These are phyloP conservation scores for Nasonia oneida DNA, from an alignment of 2,888 invertebrate species.

Conservation along the genomic window DNA sequence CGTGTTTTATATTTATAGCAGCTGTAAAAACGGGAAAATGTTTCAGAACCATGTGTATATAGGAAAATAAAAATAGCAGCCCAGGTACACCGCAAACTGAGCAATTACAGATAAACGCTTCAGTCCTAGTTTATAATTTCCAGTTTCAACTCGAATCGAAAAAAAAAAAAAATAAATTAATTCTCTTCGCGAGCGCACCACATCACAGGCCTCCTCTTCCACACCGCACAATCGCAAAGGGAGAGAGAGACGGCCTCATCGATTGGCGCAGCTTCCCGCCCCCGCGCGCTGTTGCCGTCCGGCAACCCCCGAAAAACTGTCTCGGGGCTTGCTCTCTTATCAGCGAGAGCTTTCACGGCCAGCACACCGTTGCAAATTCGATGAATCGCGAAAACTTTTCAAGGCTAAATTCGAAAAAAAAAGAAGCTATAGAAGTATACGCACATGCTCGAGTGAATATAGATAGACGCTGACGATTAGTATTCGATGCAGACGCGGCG, in stretches of 20 bases:
- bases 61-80: not conserved
- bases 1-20: not conserved
- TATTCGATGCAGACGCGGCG: not conserved
- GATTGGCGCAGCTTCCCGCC: slow-evolving; percentile 38
- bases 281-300: slow-evolving; percentile 14
- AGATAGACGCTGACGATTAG: not conserved
- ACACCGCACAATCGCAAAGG: not conserved
- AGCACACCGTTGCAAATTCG: not conserved
- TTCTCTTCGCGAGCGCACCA: no score
- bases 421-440: not conserved
- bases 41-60: not conserved
- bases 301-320: slow-evolving; percentile 4
- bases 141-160: not conserved
- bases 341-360: not conserved
- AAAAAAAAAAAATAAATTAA: no score
- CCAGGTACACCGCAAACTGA: not conserved
- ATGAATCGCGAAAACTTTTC: not conserved
- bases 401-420: not conserved
- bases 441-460: not conserved
- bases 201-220: no score
- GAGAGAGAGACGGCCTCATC: slow-evolving; percentile 35
- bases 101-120: not conserved
- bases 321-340: not conserved
- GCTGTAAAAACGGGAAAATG: not conserved
- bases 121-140: not conserved